phyloP scores from a whole-genome alignment of 2,888 invertebrate species.

The Cheilosia vulpina region DNA sequence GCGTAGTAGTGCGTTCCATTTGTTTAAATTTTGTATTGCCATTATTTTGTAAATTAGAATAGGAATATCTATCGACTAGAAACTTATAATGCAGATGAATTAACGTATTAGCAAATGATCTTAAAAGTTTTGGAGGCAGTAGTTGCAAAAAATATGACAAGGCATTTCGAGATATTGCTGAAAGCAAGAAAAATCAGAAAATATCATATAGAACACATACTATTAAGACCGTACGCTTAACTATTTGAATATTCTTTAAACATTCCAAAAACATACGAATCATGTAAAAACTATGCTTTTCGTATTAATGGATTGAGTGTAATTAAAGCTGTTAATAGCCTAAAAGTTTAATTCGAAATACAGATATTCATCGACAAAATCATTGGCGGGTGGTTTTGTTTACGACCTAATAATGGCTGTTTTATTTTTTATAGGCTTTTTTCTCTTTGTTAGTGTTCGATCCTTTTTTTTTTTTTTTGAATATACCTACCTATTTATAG shows the following conservation, averaged over 20 bases:
- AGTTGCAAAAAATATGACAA: too few species aligned
- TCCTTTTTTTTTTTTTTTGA: neutral
- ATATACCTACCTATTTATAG: neutral
- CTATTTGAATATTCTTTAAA: neutral
- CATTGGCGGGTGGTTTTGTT: constrained; percentile 9
- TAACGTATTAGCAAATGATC: too few species aligned
- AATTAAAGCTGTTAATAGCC: neutral
- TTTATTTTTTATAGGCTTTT: constrained; percentile 3
- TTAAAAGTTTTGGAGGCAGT: too few species aligned
- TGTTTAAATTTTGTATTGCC: too few species aligned
- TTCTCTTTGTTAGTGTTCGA: neutral
- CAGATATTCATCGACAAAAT: neutral
- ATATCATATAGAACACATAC: too few species aligned
- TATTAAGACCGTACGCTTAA: neutral
- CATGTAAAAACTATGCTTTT: neutral
- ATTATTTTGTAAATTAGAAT: too few species aligned
- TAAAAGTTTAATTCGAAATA: neutral
- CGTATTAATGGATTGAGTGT: neutral
- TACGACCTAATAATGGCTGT: constrained; percentile 14
- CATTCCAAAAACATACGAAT: neutral
- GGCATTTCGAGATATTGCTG: too few species aligned
- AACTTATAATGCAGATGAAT: too few species aligned
- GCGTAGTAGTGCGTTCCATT: too few species aligned
- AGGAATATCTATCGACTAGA: too few species aligned
- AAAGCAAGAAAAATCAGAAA: too few species aligned